Base-by-base conservation (phyloP, 2,888 invertebrate genomes). In the Criorhina ranunculi region DNA sequence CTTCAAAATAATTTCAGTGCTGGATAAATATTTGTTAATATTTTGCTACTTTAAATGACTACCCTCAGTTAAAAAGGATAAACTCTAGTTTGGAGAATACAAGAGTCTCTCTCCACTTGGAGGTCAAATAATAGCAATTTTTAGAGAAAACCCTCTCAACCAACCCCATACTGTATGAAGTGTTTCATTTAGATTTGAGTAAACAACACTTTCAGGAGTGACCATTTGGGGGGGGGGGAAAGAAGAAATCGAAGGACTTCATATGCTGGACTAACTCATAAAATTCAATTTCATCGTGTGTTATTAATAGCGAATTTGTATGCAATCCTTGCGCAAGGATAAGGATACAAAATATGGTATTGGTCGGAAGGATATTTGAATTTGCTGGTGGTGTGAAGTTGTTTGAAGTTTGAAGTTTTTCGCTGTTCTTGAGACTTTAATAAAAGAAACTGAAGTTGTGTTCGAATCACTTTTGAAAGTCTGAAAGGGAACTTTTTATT, bases 161-260 rank as follows among this genome's bases (percentile, higher is more conserved):
- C n/a, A 62, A 62, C 15, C 46, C 55, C 40, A n/a, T 57, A 76
- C 42, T 66, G 64, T 17, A 53, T 60, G 51, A 51, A 78, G 78
- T 78, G 72, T 82, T 82, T 82, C 78, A 82, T 82, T 82, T 72
- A 78, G 35, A 72, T 51, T 60, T 55, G 67, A 78, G 78, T 78
- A 78, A 83, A 83, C 72, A 78, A 67, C 66, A 51, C 77, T 64
- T 17, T 69, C 70, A 49, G 19, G 42, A 67, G 33, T 12, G 51
- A 66, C 44, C 29, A 49, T 73, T 53, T 53, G 67, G 19, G 60
- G 12, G 15, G 42, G 70, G 49, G 31, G 35, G 29, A 55, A 15
- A 49, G 8, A 53, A 33, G 15, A 24, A 35, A n/a, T 12, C 40
- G 51, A 15, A 37, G 31, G 67, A 33, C 57, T 53, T 11, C 15